Evolutionary conservation across 1,140 invertebrate species (phyloP), one percentile per base, ranked within the genome.

Genomic region (Homalodisca vitripennis): DNA sequence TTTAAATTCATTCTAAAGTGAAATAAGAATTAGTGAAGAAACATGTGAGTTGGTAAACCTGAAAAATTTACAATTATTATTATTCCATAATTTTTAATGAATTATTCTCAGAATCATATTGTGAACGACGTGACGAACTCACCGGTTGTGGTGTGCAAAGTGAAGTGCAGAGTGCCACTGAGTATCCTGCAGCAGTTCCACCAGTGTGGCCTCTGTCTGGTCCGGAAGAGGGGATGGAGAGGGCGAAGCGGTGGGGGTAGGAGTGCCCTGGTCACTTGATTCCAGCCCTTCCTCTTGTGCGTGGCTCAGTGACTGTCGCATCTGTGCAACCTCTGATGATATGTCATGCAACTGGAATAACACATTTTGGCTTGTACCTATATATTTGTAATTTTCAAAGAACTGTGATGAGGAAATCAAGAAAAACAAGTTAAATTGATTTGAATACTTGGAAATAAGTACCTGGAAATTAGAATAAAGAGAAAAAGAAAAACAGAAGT

Each of bases 131-230:
- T n/a, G n/a, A n/a, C n/a, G n/a, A n/a, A n/a, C 55, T 14, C 51
- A 77, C 77, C 83, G 84, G 76, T 85, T 84, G 41, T 84, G 79
- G 74, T 88, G 84, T 0, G 87, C 81, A 68, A 87, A 85, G 71
- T 86, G 84, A 3, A 91, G 79, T 24, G 88, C 87, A 12, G 84
- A 84, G 1, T 83, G 79, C 85, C 88, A 90, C 72, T 87, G 84
- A 27, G 86, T 84, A 26, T 84, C 84, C 71, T 84, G 82, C 2
- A 92, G 76, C 24, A 89, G 80, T 73, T 89, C 87, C 1, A 91
- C 77, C 0, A 91, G 77, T 41, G 82, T 80, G 1, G 81, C 78
- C 24, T 88, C 80, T 41, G 80, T 78, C 57, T 88, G 84, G 41
- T 85, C 82, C 12, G 76, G 73, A 13, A 75, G 77, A 70, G 72